Evolutionary conservation across 92 coral and sea anemone species (phyloP).

Genomic region (Pocillopora meandrina): DNA sequence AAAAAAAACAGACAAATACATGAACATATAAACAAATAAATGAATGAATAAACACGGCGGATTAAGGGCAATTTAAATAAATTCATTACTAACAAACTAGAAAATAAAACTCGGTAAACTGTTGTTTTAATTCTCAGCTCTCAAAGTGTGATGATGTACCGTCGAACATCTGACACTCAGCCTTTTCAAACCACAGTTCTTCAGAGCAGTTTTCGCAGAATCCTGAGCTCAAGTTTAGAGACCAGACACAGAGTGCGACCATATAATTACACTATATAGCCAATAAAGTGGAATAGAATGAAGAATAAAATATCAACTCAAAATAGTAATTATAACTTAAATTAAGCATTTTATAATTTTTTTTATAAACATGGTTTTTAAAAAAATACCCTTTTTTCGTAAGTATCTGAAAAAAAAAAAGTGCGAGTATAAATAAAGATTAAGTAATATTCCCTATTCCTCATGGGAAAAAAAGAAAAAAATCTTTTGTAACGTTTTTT

Average conservation of each 20-base stretch:
- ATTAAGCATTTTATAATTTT: no score
- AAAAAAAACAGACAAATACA: not conserved
- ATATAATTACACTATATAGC: constrained; percentile 27
- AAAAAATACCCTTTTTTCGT: no score
- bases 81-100: not conserved
- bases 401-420: no score
- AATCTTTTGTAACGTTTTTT: no score
- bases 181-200: constrained; percentile 55
- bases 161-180: constrained; percentile 6
- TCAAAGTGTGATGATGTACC: constrained; percentile 24
- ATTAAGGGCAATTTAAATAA: no score
- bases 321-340: no score
- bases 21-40: not conserved
- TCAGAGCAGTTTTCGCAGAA: constrained; percentile 67
- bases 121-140: constrained; percentile 19
- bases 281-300: not conserved
- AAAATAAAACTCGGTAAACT: not conserved
- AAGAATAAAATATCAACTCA: no score
- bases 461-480: no score
- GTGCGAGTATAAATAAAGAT: no score
- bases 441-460: no score
- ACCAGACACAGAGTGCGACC: constrained; percentile 17
- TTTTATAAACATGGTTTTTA: not conserved
- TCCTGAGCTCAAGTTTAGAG: constrained; percentile 57
- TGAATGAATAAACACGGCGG: not conserved